A percentile compares a stretch with the other conserved stretches of the same genome.
phyloP scores from a whole-genome alignment of 2,888 invertebrate genomes.

The Clepsis dumicolana region DNA sequence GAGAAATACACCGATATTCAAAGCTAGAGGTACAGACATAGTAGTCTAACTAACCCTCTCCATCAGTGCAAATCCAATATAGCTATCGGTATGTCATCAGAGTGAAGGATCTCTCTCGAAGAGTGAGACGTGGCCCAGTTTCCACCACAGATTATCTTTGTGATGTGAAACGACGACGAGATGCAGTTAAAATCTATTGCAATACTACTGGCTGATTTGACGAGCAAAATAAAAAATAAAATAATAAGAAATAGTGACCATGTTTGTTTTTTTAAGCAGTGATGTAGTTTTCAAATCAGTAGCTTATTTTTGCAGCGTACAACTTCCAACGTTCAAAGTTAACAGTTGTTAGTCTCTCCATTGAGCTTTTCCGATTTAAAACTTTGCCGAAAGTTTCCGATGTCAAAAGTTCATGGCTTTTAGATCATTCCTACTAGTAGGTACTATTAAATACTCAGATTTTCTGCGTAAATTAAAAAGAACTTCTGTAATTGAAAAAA shows the following conservation, averaged over 20 bases:
- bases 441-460: too few species aligned
- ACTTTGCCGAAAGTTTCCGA: neutral
- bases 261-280: neutral
- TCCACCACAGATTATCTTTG: conserved; percentile 20
- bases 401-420: neutral
- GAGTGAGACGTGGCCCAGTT: conserved; percentile 7
- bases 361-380: conserved; percentile 16
- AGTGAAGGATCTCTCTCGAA: neutral
- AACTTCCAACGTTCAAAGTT: conserved; percentile 2
- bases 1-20: neutral
- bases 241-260: neutral
- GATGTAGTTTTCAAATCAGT: neutral
- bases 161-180: conserved; percentile 1
- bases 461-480: too few species aligned
- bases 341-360: conserved; percentile 17
- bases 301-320: neutral
- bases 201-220: neutral
- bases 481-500: neutral
- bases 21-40: neutral
- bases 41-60: neutral
- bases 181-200: conserved; percentile 9
- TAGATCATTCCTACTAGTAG: too few species aligned
- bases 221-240: neutral
- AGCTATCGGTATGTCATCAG: neutral
- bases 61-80: neutral